Conservation (phyloP, 2,113 vertebrate genomes). For the Porphyrio hochstetteri region DNA sequence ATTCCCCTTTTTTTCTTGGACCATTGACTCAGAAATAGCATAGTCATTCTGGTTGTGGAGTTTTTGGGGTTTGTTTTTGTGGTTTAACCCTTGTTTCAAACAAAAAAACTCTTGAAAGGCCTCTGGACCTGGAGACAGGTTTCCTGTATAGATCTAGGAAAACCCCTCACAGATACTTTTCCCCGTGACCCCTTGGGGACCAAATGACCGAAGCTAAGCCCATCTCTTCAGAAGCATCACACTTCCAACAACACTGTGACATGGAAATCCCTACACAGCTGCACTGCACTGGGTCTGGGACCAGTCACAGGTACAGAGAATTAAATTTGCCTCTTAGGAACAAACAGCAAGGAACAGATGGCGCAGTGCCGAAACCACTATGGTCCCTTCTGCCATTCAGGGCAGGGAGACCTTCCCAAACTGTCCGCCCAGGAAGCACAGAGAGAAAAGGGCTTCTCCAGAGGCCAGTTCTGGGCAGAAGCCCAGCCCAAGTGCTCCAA, state of each 20-base stretch:
- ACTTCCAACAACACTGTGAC: neutral
- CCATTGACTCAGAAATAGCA: neutral
- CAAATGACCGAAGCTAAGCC: neutral
- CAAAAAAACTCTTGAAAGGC: neutral
- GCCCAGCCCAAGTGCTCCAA: neutral
- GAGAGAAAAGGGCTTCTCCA: neutral
- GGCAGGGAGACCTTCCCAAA: neutral
- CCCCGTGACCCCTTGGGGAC: neutral
- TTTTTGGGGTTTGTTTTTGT: neutral
- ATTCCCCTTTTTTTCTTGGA: neutral
- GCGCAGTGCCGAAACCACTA: neutral
- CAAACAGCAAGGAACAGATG: neutral
- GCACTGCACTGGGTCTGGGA: neutral
- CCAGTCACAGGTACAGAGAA: neutral
- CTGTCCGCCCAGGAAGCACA: neutral
- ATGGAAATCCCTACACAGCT: neutral
- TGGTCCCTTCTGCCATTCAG: neutral
- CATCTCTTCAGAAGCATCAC: neutral
- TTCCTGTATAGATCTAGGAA: neutral
- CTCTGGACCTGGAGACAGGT: neutral
- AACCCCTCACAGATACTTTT: neutral
- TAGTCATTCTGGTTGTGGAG: neutral
- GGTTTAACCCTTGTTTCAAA: neutral
- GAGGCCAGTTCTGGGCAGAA: neutral
- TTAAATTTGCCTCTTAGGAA: neutral